These are phyloP conservation scores for Lochmaea capreae DNA, from an alignment of 2,888 invertebrate species.

Conservation along the genomic window DNA sequence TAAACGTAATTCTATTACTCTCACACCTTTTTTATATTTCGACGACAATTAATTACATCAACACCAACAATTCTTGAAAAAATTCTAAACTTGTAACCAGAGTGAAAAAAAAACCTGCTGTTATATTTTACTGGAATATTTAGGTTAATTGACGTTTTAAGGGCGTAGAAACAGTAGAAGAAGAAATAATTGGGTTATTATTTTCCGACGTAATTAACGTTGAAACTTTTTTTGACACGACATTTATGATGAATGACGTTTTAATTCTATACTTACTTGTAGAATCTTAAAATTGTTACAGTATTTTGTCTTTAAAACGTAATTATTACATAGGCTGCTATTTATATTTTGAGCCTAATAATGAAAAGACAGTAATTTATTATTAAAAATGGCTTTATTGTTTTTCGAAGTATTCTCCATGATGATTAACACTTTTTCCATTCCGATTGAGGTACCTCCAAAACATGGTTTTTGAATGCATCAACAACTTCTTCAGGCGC, in stretches of 20 bases:
- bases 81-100: not conserved
- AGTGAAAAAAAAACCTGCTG: not conserved
- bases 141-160: slow-evolving; percentile 16
- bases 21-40: not conserved
- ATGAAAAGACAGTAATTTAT: too few relatives aligned
- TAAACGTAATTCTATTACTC: too few relatives aligned
- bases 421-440: too few relatives aligned
- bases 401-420: too few relatives aligned
- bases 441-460: too few relatives aligned
- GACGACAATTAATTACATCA: not conserved
- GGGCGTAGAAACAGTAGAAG: not conserved
- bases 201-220: slow-evolving; percentile 2
- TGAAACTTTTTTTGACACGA: not conserved
- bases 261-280: not conserved
- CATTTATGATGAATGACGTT: slow-evolving; percentile 8
- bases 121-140: slow-evolving; percentile 3
- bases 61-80: not conserved
- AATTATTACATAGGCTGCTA: too few relatives aligned
- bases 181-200: slow-evolving; percentile 14
- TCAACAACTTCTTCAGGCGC: too few relatives aligned
- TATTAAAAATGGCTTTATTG: too few relatives aligned
- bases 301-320: too few relatives aligned
- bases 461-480: too few relatives aligned
- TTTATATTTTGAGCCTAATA: too few relatives aligned
- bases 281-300: not conserved